phyloP scores from a whole-genome alignment of 2,113 vertebrate genomes.

The Stomatorhinus ivindoensis region DNA sequence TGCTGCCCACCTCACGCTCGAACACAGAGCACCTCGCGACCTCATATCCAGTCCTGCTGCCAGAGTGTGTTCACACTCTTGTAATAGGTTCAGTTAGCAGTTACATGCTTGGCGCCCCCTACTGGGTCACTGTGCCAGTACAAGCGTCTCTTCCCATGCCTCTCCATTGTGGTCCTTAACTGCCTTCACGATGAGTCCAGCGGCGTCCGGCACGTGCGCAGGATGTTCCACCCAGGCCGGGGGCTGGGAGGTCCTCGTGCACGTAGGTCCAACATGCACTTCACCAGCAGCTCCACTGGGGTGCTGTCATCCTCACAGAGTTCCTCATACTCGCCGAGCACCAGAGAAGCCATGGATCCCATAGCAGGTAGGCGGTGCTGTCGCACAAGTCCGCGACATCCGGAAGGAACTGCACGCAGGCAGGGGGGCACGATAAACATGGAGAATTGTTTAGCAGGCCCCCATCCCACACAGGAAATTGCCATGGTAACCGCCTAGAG shows the following conservation, averaged over 20 bases:
- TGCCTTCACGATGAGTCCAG: constrained; percentile 84
- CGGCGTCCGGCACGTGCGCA: constrained; percentile 93
- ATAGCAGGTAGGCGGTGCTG: constrained; percentile 81
- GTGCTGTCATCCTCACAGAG: constrained; percentile 96
- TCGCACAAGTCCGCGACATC: no score
- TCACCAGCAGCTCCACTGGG: constrained; percentile 92
- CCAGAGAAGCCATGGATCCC: constrained; percentile 98
- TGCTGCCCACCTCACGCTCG: constrained; percentile 97
- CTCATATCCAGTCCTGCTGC: constrained; percentile 81
- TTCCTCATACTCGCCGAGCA: constrained; percentile 97
- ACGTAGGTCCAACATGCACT: constrained; percentile 99
- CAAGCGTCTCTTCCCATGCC: neutral
- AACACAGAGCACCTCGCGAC: constrained; percentile 99
- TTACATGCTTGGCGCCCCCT: neutral
- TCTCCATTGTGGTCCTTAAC: constrained; percentile 64
- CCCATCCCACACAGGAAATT: neutral
- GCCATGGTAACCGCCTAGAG: neutral
- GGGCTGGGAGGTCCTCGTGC: constrained; percentile 91
- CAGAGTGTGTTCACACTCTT: neutral
- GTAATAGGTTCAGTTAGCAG: neutral
- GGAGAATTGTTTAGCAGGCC: neutral
- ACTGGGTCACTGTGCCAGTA: neutral
- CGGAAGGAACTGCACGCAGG: neutral
- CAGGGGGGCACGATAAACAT: neutral
- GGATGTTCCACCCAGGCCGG: constrained; percentile 97